Base-by-base conservation (phyloP, 30 jellyfish, hydroid and myxozoan species). In the Haliclystus octoradiatus region DNA sequence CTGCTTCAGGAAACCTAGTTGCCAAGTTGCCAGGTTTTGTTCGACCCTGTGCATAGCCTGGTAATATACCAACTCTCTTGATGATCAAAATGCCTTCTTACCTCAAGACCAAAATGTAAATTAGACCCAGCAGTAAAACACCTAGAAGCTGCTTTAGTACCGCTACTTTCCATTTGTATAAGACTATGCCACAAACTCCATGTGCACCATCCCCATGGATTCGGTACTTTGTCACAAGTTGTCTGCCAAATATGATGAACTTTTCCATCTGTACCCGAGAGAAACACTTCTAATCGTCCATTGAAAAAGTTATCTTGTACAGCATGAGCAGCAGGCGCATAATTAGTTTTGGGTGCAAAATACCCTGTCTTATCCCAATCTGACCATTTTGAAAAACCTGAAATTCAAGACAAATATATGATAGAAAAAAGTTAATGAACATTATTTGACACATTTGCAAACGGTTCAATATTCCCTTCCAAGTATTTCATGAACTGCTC, bases 121-220 rank as follows among this genome's bases (percentile, higher is more conserved):
- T 89, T 89, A 68, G 80, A 73, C 14, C 92, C 98, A 80, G 77
- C 77, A 49, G 88, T 72, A 32, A 89, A 50, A 14, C 93, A 71
- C 33, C 76, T 81, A 0, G 88, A 81, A 1, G 63, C 81, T 26
- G n/a, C 26, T 13, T 67, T 52, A 74, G 60, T 34, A 0, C 63
- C 76, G n/a, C 27, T 15, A 1, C 95, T 95, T 12, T 80, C 49
- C 27, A 51, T 62, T 9, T 69, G 78, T 30, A 91, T 93, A 60
- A 89, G 81, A 26, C 78, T 77, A 49, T 89, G 70, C 98, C 98
- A 89, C 0, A 86, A 66, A 34, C 98, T 81, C 98, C 98, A 89
- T 28, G 98, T 89, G 70, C 98, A 89, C 98, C 98, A 89, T 19
- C 98, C 98, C 98, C 98, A 89, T 0, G 98, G 98, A 68, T 89